These are phyloP conservation scores for Xyrichtys novacula DNA, from an alignment of 2,797 vertebrate species.

Conservation along the genomic window DNA sequence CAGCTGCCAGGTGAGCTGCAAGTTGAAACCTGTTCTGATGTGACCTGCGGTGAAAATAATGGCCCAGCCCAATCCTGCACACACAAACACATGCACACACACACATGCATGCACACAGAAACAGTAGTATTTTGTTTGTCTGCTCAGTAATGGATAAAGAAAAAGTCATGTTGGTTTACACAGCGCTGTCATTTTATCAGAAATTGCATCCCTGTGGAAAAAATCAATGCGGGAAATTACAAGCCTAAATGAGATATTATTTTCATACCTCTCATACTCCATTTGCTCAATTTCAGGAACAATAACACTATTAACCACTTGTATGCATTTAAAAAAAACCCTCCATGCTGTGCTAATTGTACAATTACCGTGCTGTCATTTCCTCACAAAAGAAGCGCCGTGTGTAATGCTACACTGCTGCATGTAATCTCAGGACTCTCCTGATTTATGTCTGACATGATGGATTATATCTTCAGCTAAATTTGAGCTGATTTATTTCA, in stretches of 20 bases:
- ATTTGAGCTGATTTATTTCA: slow-evolving; percentile 53
- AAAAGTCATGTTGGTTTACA: slow-evolving; percentile 42
- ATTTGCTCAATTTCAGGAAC: slow-evolving; percentile 70
- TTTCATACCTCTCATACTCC: slow-evolving; percentile 58
- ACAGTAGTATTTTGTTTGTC: slow-evolving; percentile 25
- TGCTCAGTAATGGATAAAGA: slow-evolving; percentile 45
- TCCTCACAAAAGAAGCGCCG: slow-evolving; percentile 30
- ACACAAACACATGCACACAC: slow-evolving; percentile 1
- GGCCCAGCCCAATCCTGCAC: background rate
- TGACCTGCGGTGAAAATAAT: slow-evolving; percentile 39
- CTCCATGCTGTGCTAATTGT: slow-evolving; percentile 70
- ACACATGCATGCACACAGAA: background rate
- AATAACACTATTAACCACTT: slow-evolving; percentile 63
- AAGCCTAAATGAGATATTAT: slow-evolving; percentile 64
- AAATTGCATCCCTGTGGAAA: slow-evolving; percentile 48
- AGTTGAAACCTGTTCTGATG: slow-evolving; percentile 74
- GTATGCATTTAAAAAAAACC: slow-evolving; percentile 57
- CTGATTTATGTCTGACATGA: slow-evolving; percentile 30
- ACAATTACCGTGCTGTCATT: slow-evolving; percentile 55
- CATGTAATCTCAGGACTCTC: slow-evolving; percentile 47
- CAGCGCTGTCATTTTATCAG: slow-evolving; percentile 49
- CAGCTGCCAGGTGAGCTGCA: slow-evolving; percentile 55
- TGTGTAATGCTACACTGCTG: slow-evolving; percentile 40
- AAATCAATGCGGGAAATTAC: slow-evolving; percentile 69
- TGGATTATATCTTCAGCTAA: slow-evolving; percentile 47